These are phyloP conservation scores for Araneus ventricosus DNA, from an alignment of 1,140 invertebrate species.

Conservation along the genomic window DNA sequence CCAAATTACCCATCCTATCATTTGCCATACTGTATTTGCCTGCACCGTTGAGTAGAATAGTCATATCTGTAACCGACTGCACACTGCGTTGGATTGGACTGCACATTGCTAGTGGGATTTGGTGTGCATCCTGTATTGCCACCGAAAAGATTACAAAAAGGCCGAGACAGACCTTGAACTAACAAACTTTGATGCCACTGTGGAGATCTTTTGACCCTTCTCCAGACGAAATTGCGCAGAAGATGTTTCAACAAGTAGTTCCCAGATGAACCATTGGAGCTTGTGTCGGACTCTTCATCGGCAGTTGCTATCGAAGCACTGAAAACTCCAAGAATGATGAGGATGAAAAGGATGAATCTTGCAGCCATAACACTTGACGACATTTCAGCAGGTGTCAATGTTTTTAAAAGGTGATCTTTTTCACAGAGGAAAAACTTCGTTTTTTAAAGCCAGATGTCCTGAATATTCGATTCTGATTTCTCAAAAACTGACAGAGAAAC, in stretches of 20 bases:
- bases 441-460: no score
- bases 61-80: constrained; percentile 16
- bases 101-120: neutral
- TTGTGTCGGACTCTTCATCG: neutral
- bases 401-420: no score
- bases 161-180: constrained; percentile 23
- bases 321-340: neutral
- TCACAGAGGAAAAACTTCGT: no score
- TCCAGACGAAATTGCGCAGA: neutral
- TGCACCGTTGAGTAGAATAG: neutral
- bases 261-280: no score
- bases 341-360: neutral
- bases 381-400: neutral
- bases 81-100: neutral
- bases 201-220: neutral
- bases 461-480: no score
- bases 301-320: neutral
- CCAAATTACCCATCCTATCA: no score
- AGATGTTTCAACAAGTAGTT: neutral
- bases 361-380: neutral
- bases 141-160: constrained; percentile 32
- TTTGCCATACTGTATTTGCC: constrained; percentile 13
- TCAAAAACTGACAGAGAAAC: no score
- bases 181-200: constrained; percentile 25
- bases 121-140: neutral